Conservation (phyloP, 2,797 vertebrate genomes). For the Karalla daura region DNA sequence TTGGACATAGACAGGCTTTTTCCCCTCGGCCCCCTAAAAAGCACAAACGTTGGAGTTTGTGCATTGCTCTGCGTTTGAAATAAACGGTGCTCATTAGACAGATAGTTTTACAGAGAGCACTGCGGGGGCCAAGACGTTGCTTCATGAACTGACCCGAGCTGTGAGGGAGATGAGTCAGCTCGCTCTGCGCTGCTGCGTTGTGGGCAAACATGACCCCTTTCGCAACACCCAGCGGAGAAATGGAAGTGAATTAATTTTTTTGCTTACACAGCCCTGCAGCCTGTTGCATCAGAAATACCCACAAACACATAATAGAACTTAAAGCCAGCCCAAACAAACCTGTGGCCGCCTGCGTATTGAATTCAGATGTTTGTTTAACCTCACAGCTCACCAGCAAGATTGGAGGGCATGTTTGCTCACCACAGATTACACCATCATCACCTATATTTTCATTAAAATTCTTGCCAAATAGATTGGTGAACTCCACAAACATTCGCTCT, state of each 20-base stretch:
- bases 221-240: neutral
- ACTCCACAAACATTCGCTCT: no score
- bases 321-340: no score
- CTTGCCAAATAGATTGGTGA: no score
- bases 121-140: constrained; percentile 18
- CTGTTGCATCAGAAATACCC: neutral
- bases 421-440: no score
- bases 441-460: no score
- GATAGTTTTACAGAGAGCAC: constrained; percentile 27
- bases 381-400: no score
- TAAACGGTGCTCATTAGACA: constrained; percentile 29
- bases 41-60: constrained; percentile 14
- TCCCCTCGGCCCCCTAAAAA: neutral
- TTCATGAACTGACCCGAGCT: constrained; percentile 31
- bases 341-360: no score
- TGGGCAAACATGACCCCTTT: constrained; percentile 24
- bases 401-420: no score
- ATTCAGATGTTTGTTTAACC: no score
- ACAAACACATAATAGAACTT: neutral
- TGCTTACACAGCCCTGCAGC: neutral
- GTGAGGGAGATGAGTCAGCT: constrained; percentile 9
- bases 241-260: neutral
- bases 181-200: neutral
- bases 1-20: neutral
- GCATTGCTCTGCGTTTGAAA: constrained; percentile 12